These are phyloP conservation scores for Lottia scabra DNA, from an alignment of 2,888 invertebrate species.

Conservation along the genomic window DNA sequence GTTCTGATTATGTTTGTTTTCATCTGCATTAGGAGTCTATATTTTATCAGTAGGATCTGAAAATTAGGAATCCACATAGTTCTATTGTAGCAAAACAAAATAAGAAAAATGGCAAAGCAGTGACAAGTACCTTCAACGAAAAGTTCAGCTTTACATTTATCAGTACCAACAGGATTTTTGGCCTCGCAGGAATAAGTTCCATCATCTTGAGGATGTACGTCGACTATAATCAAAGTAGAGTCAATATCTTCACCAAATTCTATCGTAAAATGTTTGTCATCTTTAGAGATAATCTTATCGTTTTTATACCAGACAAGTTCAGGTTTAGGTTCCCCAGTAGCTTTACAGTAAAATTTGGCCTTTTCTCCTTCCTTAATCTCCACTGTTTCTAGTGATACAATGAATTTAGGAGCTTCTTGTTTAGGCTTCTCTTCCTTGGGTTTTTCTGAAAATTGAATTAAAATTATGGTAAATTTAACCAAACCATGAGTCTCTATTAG, in stretches of 20 bases:
- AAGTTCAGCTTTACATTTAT: constrained; percentile 58
- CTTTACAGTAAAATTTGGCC: constrained; percentile 57
- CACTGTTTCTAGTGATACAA: constrained; percentile 55
- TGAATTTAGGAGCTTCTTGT: constrained; percentile 59
- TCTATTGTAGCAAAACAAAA: too few relatives aligned
- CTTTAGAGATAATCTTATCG: constrained; percentile 52
- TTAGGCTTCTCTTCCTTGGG: constrained; percentile 41
- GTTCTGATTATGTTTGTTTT: too few relatives aligned
- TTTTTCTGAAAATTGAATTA: background rate
- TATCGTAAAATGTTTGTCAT: constrained; percentile 53
- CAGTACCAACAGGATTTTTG: constrained; percentile 59
- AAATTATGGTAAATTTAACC: background rate
- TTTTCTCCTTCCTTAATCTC: constrained; percentile 50
- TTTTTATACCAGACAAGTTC: constrained; percentile 62
- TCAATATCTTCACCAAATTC: constrained; percentile 43
- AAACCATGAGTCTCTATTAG: too few relatives aligned
- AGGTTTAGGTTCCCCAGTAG: constrained; percentile 61
- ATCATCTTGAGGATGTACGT: constrained; percentile 64
- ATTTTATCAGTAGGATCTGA: too few relatives aligned
- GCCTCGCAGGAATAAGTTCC: constrained; percentile 64
- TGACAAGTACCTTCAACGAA: constrained; percentile 56
- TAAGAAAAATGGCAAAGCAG: too few relatives aligned
- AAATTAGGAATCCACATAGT: too few relatives aligned
- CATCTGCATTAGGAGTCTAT: too few relatives aligned
- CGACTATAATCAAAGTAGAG: constrained; percentile 52